phyloP scores from a whole-genome alignment of 1,140 invertebrate species.

The Sycophila sp. region DNA sequence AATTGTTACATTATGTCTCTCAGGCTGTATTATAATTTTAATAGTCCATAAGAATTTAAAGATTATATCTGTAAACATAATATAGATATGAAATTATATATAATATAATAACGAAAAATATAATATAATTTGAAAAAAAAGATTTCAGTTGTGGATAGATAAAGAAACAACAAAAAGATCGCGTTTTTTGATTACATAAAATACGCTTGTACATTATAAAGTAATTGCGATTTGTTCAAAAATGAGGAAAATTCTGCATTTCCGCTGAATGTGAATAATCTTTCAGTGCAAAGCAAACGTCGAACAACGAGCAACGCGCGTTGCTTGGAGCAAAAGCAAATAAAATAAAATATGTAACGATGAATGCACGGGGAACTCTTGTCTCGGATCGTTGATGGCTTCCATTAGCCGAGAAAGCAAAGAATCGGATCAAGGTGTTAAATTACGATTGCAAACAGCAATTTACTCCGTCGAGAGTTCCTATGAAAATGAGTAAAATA shows the following conservation, averaged over 20 bases:
- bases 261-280: constrained; percentile 22
- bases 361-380: constrained; percentile 40
- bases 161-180: constrained; percentile 22
- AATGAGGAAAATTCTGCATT: constrained; percentile 21
- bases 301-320: background rate
- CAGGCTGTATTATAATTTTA: constrained; percentile 64
- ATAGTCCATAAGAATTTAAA: constrained; percentile 57
- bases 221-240: constrained; percentile 2
- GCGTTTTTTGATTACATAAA: constrained; percentile 35
- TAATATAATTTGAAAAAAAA: constrained; percentile 36
- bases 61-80: constrained; percentile 45
- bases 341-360: too few relatives aligned
- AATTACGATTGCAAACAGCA: constrained; percentile 33
- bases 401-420: too few relatives aligned
- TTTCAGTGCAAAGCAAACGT: background rate
- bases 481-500: background rate
- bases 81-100: constrained; percentile 41
- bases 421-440: too few relatives aligned
- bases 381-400: constrained; percentile 39
- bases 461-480: constrained; percentile 29
- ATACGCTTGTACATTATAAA: constrained; percentile 36
- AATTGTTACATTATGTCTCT: constrained; percentile 57
- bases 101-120: constrained; percentile 35
- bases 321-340: constrained; percentile 31
- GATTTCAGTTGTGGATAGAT: constrained; percentile 31